Evolutionary conservation across 2,888 invertebrate genomes (phyloP).

Genomic region (Drosophila anomelani): DNA sequence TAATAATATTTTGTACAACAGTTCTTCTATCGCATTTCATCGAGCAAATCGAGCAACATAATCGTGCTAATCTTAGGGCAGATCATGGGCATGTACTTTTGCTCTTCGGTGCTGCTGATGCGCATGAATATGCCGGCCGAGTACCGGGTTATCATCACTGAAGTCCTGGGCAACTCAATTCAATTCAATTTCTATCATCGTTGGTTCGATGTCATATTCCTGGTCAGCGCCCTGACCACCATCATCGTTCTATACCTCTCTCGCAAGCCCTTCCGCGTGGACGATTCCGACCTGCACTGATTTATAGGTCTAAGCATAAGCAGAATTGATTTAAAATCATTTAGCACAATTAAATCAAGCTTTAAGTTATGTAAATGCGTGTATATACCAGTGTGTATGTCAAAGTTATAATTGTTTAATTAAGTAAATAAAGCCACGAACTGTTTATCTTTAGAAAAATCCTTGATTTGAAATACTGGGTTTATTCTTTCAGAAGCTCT

Average conservation of each 20-base stretch:
- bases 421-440: conserved; percentile 45
- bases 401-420: conserved; percentile 44
- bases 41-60: conserved; percentile 98
- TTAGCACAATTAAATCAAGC: conserved; percentile 53
- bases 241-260: conserved; percentile 98
- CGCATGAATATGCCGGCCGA: conserved; percentile 99
- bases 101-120: conserved; percentile 98
- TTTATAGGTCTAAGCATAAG: conserved; percentile 50
- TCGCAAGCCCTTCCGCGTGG: conserved; percentile 92
- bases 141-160: conserved; percentile 94
- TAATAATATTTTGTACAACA: conserved; percentile 82
- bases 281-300: conserved; percentile 79
- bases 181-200: conserved; percentile 99
- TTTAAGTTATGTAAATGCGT: conserved; percentile 54
- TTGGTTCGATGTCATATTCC: conserved; percentile 99
- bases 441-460: conserved; percentile 42
- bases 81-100: conserved; percentile 99
- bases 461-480: conserved; percentile 14
- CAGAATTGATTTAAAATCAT: conserved; percentile 53
- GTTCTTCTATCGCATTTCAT: conserved; percentile 99
- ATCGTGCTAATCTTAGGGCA: conserved; percentile 98
- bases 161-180: conserved; percentile 94
- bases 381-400: conserved; percentile 45
- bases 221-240: conserved; percentile 97
- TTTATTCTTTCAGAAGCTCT: conserved; percentile 5